Conservation (phyloP, 2,797 vertebrate species). For the Sebastes dallii region DNA sequence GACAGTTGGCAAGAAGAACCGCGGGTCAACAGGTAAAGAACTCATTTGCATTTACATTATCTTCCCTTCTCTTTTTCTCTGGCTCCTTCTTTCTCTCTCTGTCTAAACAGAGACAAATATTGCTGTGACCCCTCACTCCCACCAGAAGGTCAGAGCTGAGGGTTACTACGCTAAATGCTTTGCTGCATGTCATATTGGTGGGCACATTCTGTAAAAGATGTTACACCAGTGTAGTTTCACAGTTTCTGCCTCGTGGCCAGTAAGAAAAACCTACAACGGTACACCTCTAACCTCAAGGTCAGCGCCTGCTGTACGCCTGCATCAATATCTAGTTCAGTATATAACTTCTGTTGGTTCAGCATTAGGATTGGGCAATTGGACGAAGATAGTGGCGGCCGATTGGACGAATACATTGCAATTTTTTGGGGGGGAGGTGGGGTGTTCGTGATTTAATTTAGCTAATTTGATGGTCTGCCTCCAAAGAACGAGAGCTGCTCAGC, state of each 20-base stretch:
- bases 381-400: too few species aligned
- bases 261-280: background rate
- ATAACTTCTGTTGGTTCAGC: background rate
- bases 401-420: too few species aligned
- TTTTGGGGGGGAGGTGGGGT: too few species aligned
- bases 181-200: constrained; percentile 28
- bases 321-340: background rate
- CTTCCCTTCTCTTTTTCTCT: background rate
- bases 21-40: constrained; percentile 79
- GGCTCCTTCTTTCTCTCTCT: background rate
- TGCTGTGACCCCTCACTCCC: constrained; percentile 19
- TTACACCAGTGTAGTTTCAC: background rate
- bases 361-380: background rate
- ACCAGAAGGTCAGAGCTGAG: constrained; percentile 24
- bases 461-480: too few species aligned
- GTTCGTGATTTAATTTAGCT: too few species aligned
- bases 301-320: background rate
- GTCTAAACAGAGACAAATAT: constrained; percentile 38
- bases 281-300: background rate
- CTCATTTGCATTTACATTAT: constrained; percentile 64
- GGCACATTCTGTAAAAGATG: constrained; percentile 1
- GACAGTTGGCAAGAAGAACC: constrained; percentile 83
- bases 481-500: too few species aligned
- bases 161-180: constrained; percentile 26
- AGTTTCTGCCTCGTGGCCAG: background rate